Evolutionary conservation across 2,113 vertebrate species (phyloP).

Genomic region (Brienomyrus brachyistius): DNA sequence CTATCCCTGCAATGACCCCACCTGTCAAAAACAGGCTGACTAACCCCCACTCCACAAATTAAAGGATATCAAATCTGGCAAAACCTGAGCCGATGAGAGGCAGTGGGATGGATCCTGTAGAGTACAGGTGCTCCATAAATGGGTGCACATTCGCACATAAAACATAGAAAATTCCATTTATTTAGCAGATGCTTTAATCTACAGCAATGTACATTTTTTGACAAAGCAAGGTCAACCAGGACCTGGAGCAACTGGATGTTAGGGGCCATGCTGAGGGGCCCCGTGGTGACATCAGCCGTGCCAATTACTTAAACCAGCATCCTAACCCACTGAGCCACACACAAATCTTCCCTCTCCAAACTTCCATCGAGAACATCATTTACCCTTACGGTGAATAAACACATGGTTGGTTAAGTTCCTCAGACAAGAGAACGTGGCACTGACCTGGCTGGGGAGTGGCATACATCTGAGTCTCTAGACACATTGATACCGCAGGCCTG

Average conservation of each 20-base stretch:
- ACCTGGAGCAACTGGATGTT: not conserved
- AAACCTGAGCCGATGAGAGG: not conserved
- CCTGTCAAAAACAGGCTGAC: not conserved
- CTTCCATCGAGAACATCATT: not conserved
- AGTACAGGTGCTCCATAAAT: not conserved
- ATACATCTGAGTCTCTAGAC: not conserved
- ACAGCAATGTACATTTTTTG: not conserved
- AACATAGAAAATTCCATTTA: not conserved
- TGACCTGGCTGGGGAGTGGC: not conserved
- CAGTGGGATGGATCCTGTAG: not conserved
- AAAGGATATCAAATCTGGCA: not conserved
- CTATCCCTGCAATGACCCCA: not conserved
- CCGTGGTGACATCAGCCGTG: rapidly evolving
- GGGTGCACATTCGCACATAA: not conserved
- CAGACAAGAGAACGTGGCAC: not conserved
- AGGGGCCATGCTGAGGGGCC: not conserved
- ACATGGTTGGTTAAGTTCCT: not conserved
- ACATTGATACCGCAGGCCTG: not conserved
- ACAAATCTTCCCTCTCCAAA: not conserved
- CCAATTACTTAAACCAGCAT: not conserved
- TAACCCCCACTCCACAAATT: not conserved
- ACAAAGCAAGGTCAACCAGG: not conserved
- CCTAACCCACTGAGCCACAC: not conserved
- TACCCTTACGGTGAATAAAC: not conserved
- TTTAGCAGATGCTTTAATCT: not conserved